phyloP scores from a whole-genome alignment of 2,797 vertebrate species.

The Acestrorhynchus altus region DNA sequence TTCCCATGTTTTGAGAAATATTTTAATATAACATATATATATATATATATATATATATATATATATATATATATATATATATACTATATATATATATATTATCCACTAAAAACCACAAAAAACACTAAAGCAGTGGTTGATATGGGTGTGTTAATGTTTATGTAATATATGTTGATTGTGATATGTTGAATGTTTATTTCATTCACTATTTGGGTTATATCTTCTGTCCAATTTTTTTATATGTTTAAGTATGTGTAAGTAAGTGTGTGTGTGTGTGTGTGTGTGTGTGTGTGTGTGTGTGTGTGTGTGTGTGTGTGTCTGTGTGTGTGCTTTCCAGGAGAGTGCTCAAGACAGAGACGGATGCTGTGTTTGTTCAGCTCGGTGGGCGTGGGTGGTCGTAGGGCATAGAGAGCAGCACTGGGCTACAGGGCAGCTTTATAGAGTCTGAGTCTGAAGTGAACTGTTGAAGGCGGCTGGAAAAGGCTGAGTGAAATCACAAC shows the following conservation, averaged over 20 bases:
- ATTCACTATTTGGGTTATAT: too few species aligned
- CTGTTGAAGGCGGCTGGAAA: slow-evolving; percentile 92
- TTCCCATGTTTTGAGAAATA: too few species aligned
- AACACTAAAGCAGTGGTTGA: too few species aligned
- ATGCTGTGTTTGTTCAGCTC: slow-evolving; percentile 87
- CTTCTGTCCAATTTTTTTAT: neutral
- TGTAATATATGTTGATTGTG: too few species aligned
- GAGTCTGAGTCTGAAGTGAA: slow-evolving; percentile 87
- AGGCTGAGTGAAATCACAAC: slow-evolving; percentile 96
- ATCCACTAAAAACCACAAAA: too few species aligned
- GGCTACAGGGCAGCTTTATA: slow-evolving; percentile 82
- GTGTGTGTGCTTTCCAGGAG: slow-evolving; percentile 59
- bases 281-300: slow-evolving; percentile 37
- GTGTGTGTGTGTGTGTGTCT: slow-evolving; percentile 20
- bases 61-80: too few species aligned
- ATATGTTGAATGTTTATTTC: too few species aligned
- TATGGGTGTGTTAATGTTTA: too few species aligned
- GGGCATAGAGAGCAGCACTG: slow-evolving; percentile 64
- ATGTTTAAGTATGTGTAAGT: neutral
- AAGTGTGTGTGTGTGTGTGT: slow-evolving; percentile 45
- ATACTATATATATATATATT: too few species aligned
- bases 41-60: too few species aligned
- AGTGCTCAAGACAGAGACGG: slow-evolving; percentile 74
- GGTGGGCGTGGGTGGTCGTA: slow-evolving; percentile 90
- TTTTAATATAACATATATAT: too few species aligned